A percentile compares a stretch with the other conserved stretches of the same genome.
phyloP scores from a whole-genome alignment of 64 coral and sea anemone species.

The Catalaphyllia jardinei region DNA sequence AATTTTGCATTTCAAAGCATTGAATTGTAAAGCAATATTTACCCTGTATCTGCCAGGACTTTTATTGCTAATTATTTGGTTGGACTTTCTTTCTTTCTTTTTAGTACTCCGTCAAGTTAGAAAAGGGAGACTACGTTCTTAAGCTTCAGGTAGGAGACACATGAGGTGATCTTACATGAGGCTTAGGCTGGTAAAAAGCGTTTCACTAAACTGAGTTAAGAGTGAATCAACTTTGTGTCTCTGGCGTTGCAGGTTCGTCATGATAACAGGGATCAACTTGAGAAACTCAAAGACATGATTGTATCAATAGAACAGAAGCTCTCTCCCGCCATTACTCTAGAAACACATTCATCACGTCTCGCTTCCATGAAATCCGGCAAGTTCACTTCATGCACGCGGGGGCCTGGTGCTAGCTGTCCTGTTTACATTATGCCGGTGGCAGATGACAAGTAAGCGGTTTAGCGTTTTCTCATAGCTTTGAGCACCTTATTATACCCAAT shows the following conservation, averaged over 20 bases:
- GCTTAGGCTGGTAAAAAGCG: too few species aligned
- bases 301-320: constrained; percentile 88
- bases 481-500: too few species aligned
- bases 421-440: constrained; percentile 79
- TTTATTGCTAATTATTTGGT: neutral
- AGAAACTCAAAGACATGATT: constrained; percentile 78
- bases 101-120: constrained; percentile 89
- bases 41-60: too few species aligned
- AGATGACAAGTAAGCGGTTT: constrained; percentile 76
- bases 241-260: constrained; percentile 75
- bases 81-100: neutral
- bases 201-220: too few species aligned
- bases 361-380: constrained; percentile 84
- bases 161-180: neutral
- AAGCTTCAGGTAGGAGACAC: constrained; percentile 71
- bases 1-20: too few species aligned
- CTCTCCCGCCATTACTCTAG: constrained; percentile 63
- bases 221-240: neutral
- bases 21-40: too few species aligned
- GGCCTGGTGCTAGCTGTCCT: constrained; percentile 47
- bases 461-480: neutral
- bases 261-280: constrained; percentile 93
- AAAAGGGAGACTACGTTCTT: constrained; percentile 88
- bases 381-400: constrained; percentile 39
- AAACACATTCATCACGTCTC: constrained; percentile 71